A percentile compares a stretch with the other conserved stretches of the same genome.
These are phyloP conservation scores for Venustaconcha ellipsiformis DNA, from an alignment of 1,140 invertebrate species.

Conservation along the genomic window DNA sequence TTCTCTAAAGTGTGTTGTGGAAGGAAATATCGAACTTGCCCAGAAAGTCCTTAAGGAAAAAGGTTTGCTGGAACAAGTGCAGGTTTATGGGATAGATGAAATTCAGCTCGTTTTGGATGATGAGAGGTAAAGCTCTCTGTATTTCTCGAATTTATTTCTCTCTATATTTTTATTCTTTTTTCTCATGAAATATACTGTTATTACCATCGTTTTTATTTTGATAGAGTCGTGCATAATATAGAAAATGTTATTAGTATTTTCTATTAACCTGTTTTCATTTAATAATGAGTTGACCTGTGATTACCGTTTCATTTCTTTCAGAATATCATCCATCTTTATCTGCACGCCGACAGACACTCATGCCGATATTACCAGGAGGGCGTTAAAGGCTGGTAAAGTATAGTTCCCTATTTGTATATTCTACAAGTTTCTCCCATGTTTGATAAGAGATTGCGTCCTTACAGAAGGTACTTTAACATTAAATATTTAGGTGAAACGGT, in stretches of 20 bases:
- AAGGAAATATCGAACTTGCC: not conserved
- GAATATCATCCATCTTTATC: slow-evolving; percentile 5
- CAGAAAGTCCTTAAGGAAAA: not conserved
- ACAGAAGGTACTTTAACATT: not conserved
- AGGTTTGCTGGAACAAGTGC: not conserved
- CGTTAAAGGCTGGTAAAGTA: slow-evolving; percentile 8
- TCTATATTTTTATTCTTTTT: not conserved
- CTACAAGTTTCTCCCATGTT: not conserved
- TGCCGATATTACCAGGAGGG: slow-evolving; percentile 1
- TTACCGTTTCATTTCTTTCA: not conserved
- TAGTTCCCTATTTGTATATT: not conserved
- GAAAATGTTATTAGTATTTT: not conserved
- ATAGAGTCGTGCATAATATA: not conserved
- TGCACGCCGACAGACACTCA: slow-evolving; percentile 18
- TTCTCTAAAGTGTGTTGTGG: not conserved
- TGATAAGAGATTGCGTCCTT: not conserved
- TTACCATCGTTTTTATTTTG: not conserved
- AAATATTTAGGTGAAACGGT: too few species aligned
- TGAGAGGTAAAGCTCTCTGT: not conserved
- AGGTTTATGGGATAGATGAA: not conserved
- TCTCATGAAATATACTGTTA: not conserved
- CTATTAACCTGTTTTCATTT: not conserved
- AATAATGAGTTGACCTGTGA: not conserved
- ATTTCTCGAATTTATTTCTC: not conserved
- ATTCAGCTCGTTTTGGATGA: not conserved